Base-by-base conservation (phyloP, 1,140 invertebrate species). In the Asobara japonica region DNA sequence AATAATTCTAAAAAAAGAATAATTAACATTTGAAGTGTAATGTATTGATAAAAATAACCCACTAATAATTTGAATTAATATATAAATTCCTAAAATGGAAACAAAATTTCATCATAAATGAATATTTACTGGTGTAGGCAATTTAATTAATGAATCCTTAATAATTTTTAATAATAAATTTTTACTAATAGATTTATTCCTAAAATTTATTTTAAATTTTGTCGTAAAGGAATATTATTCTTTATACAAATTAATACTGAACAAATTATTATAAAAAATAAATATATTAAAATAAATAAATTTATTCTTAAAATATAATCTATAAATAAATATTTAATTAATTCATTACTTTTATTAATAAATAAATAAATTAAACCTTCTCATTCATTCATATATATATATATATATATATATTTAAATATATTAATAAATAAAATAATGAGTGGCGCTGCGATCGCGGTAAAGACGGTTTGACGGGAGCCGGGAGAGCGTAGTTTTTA, bases 11-110 rank as follows among this genome's bases (percentile, higher is more conserved):
- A 87, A 81, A 86, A 91, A 92, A 13, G 90, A 89, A 82, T 88
- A 76, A 72, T 87, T 80, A 73, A 89, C 82, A 84, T 90, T 85
- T 25, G 88, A 80, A 48, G 83, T 85, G 84, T 90, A 91, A 82
- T 91, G 88, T 88, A 91, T 90, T 3, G 90, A 85, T 87, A 91
- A 83, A 82, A 91, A 90, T 78, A 90, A 69, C 69, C 90, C 89
- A 45, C 87, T 88, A 70, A 90, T 74, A 88, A 91, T 89, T 90
- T 91, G 90, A 80, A 88, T 88, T 74, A 88, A 81, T 89, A 91
- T 85, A 77, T 85, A 89, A 84, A 91, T 77, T 71, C 88, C 89
- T 86, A 91, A 79, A 77, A 91, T 61, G 13, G 89, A 90, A 18
- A 89, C 89, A 79, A 80, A 80, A 76, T 84, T 85, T 83, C 80